phyloP scores from a whole-genome alignment of 2,888 invertebrate genomes.

The Sympetrum striolatum region DNA sequence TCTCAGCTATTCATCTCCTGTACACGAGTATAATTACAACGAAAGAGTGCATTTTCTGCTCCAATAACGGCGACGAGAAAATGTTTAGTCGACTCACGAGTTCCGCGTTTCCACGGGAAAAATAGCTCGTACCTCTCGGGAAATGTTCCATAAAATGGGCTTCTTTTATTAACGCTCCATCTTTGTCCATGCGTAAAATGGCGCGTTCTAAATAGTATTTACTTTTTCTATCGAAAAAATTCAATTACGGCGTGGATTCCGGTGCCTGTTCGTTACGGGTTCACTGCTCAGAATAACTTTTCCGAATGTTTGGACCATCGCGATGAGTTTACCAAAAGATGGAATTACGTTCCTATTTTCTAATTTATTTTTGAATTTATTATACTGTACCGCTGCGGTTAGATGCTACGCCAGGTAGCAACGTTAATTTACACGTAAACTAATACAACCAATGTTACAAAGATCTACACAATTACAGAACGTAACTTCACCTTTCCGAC shows the following conservation, averaged over 20 bases:
- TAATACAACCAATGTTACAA: too few species aligned
- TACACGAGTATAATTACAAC: too few species aligned
- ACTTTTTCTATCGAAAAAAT: not conserved
- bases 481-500: too few species aligned
- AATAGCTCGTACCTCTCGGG: not conserved
- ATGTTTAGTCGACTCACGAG: not conserved
- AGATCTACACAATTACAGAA: too few species aligned
- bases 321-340: too few species aligned
- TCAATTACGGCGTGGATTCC: not conserved
- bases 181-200: not conserved
- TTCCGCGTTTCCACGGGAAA: not conserved
- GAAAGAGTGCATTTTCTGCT: not conserved
- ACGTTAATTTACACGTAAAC: too few species aligned
- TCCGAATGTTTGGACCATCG: not conserved
- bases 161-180: not conserved
- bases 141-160: not conserved
- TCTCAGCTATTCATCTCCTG: too few species aligned
- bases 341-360: too few species aligned
- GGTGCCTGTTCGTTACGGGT: not conserved
- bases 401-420: too few species aligned
- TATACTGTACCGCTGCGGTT: too few species aligned
- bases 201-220: not conserved
- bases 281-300: not conserved
- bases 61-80: not conserved
- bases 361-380: too few species aligned